phyloP scores from a whole-genome alignment of 1,140 invertebrate genomes.

The Anadara kagoshimensis region DNA sequence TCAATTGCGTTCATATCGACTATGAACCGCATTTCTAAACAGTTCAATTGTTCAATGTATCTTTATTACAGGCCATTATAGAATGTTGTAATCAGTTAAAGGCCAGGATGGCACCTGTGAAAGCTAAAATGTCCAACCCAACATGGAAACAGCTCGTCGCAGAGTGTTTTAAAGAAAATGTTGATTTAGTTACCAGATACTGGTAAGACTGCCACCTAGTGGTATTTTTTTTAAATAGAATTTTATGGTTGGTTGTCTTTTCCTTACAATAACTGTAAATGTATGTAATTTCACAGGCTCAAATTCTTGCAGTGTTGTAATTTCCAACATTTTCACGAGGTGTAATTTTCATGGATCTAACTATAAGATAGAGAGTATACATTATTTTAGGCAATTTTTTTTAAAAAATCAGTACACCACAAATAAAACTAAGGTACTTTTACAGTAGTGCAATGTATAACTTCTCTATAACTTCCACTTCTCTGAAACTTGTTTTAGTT shows the following conservation, averaged over 20 bases:
- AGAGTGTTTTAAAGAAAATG: conserved; percentile 47
- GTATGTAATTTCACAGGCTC: neutral
- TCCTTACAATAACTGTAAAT: neutral
- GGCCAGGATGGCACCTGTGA: conserved; percentile 56
- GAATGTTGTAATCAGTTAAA: conserved; percentile 58
- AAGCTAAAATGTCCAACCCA: conserved; percentile 52
- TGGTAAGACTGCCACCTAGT: conserved; percentile 36
- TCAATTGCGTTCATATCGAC: no score
- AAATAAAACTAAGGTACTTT: no score
- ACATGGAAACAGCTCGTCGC: conserved; percentile 58
- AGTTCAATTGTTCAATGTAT: no score
- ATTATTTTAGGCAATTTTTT: no score
- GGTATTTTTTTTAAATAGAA: neutral
- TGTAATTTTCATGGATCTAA: no score
- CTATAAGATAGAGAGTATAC: no score
- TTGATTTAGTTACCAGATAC: conserved; percentile 56
- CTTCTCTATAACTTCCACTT: no score
- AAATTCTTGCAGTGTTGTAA: neutral
- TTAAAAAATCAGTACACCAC: no score
- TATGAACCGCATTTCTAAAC: no score
- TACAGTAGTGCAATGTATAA: no score
- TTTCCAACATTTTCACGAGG: neutral
- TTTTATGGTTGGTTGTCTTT: neutral
- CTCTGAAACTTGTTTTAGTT: no score
- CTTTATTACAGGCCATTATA: conserved; percentile 49